Percentiles rank a stretch among this genome's conserved stretches.
Evolutionary conservation across 2,113 vertebrate species (phyloP).

Genomic region (Anguilla japonica): DNA sequence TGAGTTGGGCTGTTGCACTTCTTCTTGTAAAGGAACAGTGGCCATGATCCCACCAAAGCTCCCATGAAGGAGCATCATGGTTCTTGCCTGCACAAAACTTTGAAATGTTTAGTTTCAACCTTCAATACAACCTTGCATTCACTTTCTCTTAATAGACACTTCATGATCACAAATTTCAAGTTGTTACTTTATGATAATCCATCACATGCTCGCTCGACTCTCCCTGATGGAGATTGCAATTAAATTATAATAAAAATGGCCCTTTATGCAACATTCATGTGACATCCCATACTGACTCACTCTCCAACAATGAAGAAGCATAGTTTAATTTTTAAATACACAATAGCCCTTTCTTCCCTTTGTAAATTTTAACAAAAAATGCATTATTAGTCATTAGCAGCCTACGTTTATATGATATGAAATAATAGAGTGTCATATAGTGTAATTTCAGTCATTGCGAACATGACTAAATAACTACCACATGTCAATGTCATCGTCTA

Average conservation of each 20-base stretch:
- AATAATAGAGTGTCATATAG: constrained; percentile 70
- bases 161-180: constrained; percentile 44
- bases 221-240: constrained; percentile 64
- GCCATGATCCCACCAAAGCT: background rate
- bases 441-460: constrained; percentile 68
- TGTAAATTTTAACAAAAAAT: constrained; percentile 64
- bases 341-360: constrained; percentile 74
- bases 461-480: constrained; percentile 79
- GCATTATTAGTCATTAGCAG: constrained; percentile 72
- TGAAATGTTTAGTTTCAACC: constrained; percentile 24
- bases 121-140: constrained; percentile 8
- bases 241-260: constrained; percentile 67
- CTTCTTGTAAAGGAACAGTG: no score
- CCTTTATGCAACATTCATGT: constrained; percentile 60
- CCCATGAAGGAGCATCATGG: no score
- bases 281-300: constrained; percentile 67
- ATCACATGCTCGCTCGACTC: constrained; percentile 58
- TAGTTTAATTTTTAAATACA: constrained; percentile 71
- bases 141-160: constrained; percentile 40
- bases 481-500: constrained; percentile 79
- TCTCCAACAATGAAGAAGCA: constrained; percentile 66
- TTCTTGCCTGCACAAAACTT: background rate
- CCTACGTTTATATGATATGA: constrained; percentile 70
- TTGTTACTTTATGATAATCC: constrained; percentile 53
- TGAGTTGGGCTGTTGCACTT: background rate